Conservation (phyloP, 2,797 vertebrate species). For the Malacoraja senta region DNA sequence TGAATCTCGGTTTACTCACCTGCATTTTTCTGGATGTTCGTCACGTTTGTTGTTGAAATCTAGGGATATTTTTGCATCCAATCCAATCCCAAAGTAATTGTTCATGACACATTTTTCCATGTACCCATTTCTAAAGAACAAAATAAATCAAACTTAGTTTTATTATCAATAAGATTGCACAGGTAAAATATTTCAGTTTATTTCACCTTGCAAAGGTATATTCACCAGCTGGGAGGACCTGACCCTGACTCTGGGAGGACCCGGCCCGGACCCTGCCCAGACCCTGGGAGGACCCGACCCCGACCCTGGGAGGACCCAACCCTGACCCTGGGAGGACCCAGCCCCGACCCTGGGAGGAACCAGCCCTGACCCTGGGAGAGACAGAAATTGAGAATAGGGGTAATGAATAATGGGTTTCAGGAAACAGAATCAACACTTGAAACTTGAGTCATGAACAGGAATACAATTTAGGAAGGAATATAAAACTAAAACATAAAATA, state of each 20-base stretch:
- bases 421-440: not conserved
- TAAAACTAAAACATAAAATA: not conserved
- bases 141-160: not conserved
- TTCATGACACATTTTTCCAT: slow-evolving; percentile 40
- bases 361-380: too few relatives aligned
- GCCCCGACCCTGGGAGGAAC: too few relatives aligned
- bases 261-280: too few relatives aligned
- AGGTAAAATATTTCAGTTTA: not conserved
- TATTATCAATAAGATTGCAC: not conserved
- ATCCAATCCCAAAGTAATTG: slow-evolving; percentile 40
- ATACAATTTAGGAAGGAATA: not conserved
- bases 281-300: too few relatives aligned
- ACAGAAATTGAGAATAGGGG: not conserved
- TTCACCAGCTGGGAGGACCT: too few relatives aligned
- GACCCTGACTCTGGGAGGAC: too few relatives aligned
- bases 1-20: slow-evolving; percentile 28
- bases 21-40: slow-evolving; percentile 40
- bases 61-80: slow-evolving; percentile 39
- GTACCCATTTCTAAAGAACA: slow-evolving; percentile 36
- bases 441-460: not conserved
- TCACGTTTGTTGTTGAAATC: slow-evolving; percentile 40
- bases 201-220: not conserved
- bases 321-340: too few relatives aligned
- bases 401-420: not conserved
- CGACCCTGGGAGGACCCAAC: too few relatives aligned